phyloP scores from a whole-genome alignment of 2,797 vertebrate species.

The Pseudocheirus occidentalis region DNA sequence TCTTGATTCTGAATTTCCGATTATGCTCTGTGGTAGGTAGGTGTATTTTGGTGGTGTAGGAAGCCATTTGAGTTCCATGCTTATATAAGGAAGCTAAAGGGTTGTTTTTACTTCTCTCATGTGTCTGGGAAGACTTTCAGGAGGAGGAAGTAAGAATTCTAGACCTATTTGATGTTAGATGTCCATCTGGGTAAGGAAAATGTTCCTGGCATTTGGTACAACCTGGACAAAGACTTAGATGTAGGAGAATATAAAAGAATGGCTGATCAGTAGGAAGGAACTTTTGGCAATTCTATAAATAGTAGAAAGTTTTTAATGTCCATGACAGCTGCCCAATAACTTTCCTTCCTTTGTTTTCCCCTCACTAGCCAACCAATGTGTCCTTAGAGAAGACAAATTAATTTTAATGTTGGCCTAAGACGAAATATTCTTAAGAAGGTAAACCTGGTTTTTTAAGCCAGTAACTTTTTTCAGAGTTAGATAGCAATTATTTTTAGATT shows the following conservation, averaged over 20 bases:
- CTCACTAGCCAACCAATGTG: neutral
- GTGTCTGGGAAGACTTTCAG: slow-evolving; percentile 39
- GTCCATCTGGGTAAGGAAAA: neutral
- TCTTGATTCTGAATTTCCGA: slow-evolving; percentile 24
- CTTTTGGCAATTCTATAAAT: slow-evolving; percentile 37
- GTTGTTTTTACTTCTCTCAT: slow-evolving; percentile 18
- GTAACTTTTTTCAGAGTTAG: neutral
- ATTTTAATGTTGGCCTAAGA: slow-evolving; percentile 15
- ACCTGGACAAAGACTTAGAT: neutral
- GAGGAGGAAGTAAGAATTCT: slow-evolving; percentile 21
- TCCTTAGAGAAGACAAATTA: slow-evolving; percentile 8
- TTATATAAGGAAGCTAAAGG: neutral
- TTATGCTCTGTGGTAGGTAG: neutral
- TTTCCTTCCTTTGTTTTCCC: neutral
- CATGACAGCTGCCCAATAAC: neutral
- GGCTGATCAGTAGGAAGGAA: neutral
- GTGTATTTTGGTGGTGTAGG: neutral
- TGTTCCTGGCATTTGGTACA: neutral
- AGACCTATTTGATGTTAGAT: slow-evolving; percentile 18
- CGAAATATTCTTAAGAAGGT: neutral
- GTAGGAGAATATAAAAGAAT: neutral
- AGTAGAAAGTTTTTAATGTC: slow-evolving; percentile 17
- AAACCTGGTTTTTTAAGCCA: slow-evolving; percentile 7
- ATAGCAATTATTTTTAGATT: slow-evolving; percentile 2
- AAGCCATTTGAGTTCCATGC: neutral